A percentile compares a stretch with the other conserved stretches of the same genome.
These are phyloP conservation scores for Hipposideros armiger DNA, from an alignment of 2,113 vertebrate species.

Conservation along the genomic window DNA sequence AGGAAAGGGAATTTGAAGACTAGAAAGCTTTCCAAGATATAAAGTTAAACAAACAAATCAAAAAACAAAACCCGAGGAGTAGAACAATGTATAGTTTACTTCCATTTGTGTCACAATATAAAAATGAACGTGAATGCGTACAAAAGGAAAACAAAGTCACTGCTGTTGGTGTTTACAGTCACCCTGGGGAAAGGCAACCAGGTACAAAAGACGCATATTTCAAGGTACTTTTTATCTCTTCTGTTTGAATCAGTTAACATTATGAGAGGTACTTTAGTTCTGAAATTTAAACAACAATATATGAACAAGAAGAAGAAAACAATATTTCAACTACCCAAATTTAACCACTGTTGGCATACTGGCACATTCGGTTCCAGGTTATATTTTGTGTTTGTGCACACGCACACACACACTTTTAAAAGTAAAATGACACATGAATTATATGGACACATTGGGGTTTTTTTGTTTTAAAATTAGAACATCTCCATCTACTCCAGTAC, in stretches of 20 bases:
- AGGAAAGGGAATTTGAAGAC: background rate
- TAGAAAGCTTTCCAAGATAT: background rate
- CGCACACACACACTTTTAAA: background rate
- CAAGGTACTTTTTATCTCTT: background rate
- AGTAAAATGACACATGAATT: background rate
- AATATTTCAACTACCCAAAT: background rate
- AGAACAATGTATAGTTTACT: background rate
- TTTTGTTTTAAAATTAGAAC: background rate
- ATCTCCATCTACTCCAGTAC: background rate
- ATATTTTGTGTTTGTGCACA: background rate
- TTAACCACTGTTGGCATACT: background rate
- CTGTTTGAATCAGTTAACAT: background rate
- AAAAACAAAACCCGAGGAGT: background rate
- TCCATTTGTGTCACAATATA: background rate
- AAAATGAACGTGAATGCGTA: background rate
- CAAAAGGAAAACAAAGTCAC: background rate
- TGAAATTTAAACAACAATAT: background rate
- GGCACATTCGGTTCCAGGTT: background rate
- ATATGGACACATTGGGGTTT: background rate
- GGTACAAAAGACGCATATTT: background rate
- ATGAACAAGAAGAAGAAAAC: background rate
- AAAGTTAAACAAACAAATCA: background rate
- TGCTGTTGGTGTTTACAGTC: background rate
- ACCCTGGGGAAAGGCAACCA: background rate
- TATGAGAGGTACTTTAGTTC: background rate